Evolutionary conservation across 23 tunicate species (phyloP).

Genomic region (Ascidia mentula): DNA sequence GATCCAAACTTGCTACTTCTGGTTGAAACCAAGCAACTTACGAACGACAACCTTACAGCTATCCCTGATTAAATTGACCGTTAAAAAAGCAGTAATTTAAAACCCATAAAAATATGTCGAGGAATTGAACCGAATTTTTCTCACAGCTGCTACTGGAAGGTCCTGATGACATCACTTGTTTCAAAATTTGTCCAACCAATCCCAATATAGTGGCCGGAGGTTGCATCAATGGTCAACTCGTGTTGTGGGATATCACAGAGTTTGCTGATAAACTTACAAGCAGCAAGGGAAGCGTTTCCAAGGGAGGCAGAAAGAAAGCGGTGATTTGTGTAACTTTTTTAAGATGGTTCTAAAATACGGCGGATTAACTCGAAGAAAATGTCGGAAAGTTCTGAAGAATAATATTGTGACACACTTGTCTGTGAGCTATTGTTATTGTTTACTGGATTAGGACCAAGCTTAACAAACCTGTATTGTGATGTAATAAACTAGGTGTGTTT

Average conservation of each 20-base stretch:
- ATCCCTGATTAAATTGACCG: no score
- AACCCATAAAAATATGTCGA: background rate
- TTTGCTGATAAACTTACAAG: slow-evolving; percentile 73
- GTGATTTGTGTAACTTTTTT: no score
- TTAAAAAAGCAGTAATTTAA: no score
- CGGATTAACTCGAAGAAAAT: no score
- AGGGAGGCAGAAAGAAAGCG: slow-evolving; percentile 47
- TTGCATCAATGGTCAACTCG: slow-evolving; percentile 96
- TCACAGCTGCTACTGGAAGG: slow-evolving; percentile 84
- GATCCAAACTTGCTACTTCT: background rate
- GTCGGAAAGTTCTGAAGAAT: no score
- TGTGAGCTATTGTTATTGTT: no score
- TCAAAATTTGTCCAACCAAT: slow-evolving; percentile 86
- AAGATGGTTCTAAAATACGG: no score
- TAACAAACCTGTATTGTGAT: no score
- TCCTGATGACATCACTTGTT: slow-evolving; percentile 85
- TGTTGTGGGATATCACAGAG: slow-evolving; percentile 90
- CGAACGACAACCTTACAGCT: no score
- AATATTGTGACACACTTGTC: no score
- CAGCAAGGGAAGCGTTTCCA: slow-evolving; percentile 23
- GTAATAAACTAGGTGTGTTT: no score
- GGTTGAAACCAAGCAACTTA: background rate
- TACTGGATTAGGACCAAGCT: no score
- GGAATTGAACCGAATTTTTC: background rate
- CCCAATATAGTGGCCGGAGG: slow-evolving; percentile 98